A percentile compares a stretch with the other conserved stretches of the same genome.
Evolutionary conservation across 1,140 invertebrate species (phyloP).

Genomic region (Bradynema listronoti): DNA sequence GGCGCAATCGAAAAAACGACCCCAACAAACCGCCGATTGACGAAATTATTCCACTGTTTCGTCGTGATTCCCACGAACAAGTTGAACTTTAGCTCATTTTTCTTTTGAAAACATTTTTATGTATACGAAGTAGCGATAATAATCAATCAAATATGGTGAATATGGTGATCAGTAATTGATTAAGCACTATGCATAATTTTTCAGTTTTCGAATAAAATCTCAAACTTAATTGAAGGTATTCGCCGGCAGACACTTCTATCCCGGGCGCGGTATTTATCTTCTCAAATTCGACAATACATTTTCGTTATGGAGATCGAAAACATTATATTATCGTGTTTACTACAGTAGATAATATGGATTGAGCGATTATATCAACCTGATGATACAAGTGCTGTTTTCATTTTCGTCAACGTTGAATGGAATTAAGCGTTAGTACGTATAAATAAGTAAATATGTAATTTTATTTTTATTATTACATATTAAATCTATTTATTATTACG

Average conservation of each 20-base stretch:
- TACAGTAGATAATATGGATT: slow-evolving; percentile 67
- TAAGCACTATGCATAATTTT: too few species aligned
- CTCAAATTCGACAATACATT: slow-evolving; percentile 99
- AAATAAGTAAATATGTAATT: too few species aligned
- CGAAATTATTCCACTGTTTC: slow-evolving; percentile 80
- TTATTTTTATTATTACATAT: too few species aligned
- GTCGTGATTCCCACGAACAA: slow-evolving; percentile 89
- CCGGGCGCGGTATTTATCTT: slow-evolving; percentile 85
- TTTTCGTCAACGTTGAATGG: too few species aligned
- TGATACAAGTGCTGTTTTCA: too few species aligned
- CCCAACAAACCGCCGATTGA: slow-evolving; percentile 65
- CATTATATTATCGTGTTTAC: slow-evolving; percentile 94
- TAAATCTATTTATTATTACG: too few species aligned
- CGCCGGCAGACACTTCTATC: slow-evolving; percentile 89
- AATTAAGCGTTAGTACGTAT: too few species aligned
- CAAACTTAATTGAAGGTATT: slow-evolving; percentile 23
- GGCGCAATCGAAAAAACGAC: slow-evolving; percentile 29
- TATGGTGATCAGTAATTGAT: too few species aligned
- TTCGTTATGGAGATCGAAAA: slow-evolving; percentile 96
- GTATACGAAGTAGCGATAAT: too few species aligned
- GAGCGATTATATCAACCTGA: too few species aligned
- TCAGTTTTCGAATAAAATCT: too few species aligned
- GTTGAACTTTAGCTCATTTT: slow-evolving; percentile 7
- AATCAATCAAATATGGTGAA: too few species aligned
- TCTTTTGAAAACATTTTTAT: background rate